Percentiles rank a stretch among this genome's conserved stretches.
Conservation (phyloP, 2,888 invertebrate species). For the Allygus modestus region DNA sequence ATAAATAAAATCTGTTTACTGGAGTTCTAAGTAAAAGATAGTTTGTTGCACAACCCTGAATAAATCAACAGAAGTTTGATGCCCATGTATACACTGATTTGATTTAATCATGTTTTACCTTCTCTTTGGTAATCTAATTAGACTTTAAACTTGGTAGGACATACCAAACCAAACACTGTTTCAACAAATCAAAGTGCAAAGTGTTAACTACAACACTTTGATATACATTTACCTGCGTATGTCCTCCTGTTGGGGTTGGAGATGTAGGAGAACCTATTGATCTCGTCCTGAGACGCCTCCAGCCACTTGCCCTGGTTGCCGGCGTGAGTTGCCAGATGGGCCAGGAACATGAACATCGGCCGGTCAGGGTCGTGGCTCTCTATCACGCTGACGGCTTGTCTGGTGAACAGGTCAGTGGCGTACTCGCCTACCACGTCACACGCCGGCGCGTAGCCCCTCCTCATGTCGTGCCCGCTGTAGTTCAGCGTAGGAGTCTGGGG, state of each 20-base stretch:
- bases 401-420: conserved; percentile 76
- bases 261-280: conserved; percentile 84
- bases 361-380: conserved; percentile 72
- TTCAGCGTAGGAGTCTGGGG: neutral
- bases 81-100: no score
- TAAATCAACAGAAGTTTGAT: no score
- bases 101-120: no score
- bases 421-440: conserved; percentile 74
- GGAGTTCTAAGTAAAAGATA: no score
- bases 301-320: conserved; percentile 73
- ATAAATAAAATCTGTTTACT: no score
- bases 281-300: conserved; percentile 80
- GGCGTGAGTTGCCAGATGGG: conserved; percentile 77
- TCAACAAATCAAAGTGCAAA: no score
- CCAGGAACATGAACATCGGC: conserved; percentile 78
- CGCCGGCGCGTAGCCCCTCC: conserved; percentile 73
- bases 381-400: conserved; percentile 75
- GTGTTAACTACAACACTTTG: no score
- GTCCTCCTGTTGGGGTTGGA: conserved; percentile 82
- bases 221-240: conserved; percentile 81
- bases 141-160: no score
- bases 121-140: no score
- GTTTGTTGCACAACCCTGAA: no score
- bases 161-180: no score
- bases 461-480: conserved; percentile 74